phyloP scores from a whole-genome alignment of 2,113 vertebrate genomes.

The human (Homo sapiens) region GRCh38 chr12:121494001-121494500 shows the following conservation, averaged over 20 bases:
- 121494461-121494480: background rate
- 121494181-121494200: background rate
- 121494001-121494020: too few species aligned
- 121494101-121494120: background rate
- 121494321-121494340: background rate
- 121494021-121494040: background rate
- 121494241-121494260: background rate
- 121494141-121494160: too few species aligned
- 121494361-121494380: slow-evolving; percentile 34
- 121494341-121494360: background rate
- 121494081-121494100: background rate
- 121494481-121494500: background rate
- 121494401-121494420: background rate
- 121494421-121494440: background rate
- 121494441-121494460: background rate
- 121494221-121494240: background rate
- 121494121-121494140: background rate
- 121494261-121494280: background rate
- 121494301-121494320: background rate
- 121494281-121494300: background rate
- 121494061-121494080: background rate
- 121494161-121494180: background rate
- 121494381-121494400: background rate
- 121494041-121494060: background rate
- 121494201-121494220: background rate